Evolutionary conservation across 2,113 vertebrate species (phyloP).

Genomic region (Perca schrenkii): DNA sequence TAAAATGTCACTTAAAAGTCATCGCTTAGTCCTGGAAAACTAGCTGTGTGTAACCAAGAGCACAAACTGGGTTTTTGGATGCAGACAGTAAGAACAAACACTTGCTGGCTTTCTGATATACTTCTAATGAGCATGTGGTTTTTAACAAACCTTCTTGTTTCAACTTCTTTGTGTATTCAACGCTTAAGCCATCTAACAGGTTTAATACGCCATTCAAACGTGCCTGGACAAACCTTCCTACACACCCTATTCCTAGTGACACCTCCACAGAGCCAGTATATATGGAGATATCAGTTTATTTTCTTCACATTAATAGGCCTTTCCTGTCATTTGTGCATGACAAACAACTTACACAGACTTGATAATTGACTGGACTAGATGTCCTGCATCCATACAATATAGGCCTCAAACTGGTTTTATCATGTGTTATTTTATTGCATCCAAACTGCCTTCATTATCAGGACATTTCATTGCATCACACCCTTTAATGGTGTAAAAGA

Average conservation of each 20-base stretch:
- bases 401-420: neutral
- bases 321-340: neutral
- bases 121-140: neutral
- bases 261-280: neutral
- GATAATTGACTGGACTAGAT: neutral
- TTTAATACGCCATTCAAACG: neutral
- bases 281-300: neutral
- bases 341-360: neutral
- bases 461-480: neutral
- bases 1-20: slow-evolving; percentile 57
- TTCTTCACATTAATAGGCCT: neutral
- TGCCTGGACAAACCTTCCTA: neutral
- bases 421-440: neutral
- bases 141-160: neutral
- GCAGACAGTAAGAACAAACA: neutral
- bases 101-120: neutral
- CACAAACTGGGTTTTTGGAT: neutral
- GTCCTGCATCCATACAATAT: neutral
- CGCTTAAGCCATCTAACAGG: too few species aligned
- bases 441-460: neutral
- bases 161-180: neutral
- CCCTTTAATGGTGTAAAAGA: neutral
- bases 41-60: neutral
- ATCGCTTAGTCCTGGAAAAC: slow-evolving; percentile 10
- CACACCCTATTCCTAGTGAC: neutral